These are phyloP conservation scores for Lypha dubia DNA, from an alignment of 2,888 invertebrate species.

Conservation along the genomic window DNA sequence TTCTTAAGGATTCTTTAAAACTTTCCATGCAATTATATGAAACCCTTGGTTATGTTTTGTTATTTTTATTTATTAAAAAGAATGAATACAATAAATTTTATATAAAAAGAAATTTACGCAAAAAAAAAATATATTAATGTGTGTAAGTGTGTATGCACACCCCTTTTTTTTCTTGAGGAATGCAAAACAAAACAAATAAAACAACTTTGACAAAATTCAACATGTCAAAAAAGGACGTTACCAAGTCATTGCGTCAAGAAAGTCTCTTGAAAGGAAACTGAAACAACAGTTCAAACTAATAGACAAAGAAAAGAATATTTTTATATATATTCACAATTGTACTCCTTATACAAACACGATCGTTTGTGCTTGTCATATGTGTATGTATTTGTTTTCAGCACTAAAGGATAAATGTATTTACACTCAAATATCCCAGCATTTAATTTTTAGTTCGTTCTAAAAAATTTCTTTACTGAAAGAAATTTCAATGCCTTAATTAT, in stretches of 20 bases:
- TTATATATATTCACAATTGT: neutral
- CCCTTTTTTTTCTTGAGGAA: conserved; percentile 62
- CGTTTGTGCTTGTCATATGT: neutral
- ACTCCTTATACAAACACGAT: neutral
- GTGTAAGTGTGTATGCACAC: conserved; percentile 54
- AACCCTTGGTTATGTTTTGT: conserved; percentile 46
- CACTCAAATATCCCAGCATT: neutral
- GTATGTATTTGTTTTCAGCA: too few species aligned
- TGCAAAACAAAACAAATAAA: conserved; percentile 55
- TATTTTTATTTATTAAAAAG: conserved; percentile 44
- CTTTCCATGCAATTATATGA: conserved; percentile 60
- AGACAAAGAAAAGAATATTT: conserved; percentile 51
- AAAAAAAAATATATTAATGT: too few species aligned
- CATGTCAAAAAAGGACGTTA: conserved; percentile 74
- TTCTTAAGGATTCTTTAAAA: conserved; percentile 41
- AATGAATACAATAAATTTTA: conserved; percentile 55
- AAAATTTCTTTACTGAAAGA: too few species aligned
- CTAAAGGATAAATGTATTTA: neutral
- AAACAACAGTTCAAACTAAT: conserved; percentile 37
- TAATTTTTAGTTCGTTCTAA: too few species aligned
- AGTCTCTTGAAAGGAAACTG: conserved; percentile 55
- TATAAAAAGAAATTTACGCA: conserved; percentile 50
- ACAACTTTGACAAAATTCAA: conserved; percentile 63
- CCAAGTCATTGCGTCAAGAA: conserved; percentile 74
- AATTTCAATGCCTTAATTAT: too few species aligned